Evolutionary conservation across 2,113 vertebrate species (phyloP).

Genomic region (Nipponia nippon): DNA sequence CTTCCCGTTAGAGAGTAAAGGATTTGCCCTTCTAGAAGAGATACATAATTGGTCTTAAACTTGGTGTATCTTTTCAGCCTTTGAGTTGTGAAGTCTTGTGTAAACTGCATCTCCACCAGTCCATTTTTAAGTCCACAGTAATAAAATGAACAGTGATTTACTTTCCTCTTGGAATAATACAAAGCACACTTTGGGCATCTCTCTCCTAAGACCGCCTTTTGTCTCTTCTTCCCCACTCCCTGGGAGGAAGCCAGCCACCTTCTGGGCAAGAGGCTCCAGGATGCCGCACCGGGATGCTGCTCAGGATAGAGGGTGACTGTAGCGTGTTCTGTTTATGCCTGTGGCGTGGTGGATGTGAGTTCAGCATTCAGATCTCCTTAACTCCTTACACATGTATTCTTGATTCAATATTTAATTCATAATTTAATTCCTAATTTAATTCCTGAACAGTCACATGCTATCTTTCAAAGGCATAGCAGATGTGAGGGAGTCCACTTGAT

Average conservation of each 20-base stretch:
- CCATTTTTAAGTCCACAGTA: background rate
- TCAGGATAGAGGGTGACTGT: background rate
- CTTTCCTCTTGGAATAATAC: background rate
- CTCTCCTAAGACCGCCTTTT: background rate
- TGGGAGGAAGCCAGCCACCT: background rate
- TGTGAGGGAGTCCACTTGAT: background rate
- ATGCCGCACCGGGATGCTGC: background rate
- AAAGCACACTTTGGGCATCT: background rate
- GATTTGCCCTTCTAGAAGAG: background rate
- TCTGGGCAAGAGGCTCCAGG: background rate
- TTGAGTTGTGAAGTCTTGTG: background rate
- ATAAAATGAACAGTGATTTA: background rate
- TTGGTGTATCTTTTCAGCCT: background rate
- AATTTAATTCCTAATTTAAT: background rate
- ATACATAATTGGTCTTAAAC: background rate
- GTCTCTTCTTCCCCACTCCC: background rate
- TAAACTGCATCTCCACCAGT: background rate
- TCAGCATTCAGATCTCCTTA: background rate
- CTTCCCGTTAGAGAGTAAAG: background rate
- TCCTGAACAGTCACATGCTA: background rate
- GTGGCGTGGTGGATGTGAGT: background rate
- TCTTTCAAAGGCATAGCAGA: background rate
- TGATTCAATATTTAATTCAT: background rate
- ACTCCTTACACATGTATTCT: background rate
- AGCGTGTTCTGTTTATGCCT: background rate